phyloP scores from a whole-genome alignment of 1,140 invertebrate species.

The Drosophila tsacasi region DNA sequence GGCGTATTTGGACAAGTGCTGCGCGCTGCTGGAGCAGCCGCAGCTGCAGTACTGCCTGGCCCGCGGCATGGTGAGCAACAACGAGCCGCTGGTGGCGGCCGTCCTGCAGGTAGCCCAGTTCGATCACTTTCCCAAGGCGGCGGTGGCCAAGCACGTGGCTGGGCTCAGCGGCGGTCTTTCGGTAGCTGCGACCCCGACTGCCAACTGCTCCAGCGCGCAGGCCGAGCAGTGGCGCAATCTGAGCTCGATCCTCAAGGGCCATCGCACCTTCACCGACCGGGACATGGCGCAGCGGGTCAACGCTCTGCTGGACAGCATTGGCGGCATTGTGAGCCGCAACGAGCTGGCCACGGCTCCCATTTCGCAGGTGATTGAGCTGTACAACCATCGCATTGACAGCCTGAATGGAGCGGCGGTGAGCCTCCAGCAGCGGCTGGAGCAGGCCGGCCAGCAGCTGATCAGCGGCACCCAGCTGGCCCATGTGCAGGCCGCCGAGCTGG shows the following conservation, averaged over 20 bases:
- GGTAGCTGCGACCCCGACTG: background rate
- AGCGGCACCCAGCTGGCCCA: constrained; percentile 63
- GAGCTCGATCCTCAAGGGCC: constrained; percentile 70
- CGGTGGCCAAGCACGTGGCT: constrained; percentile 74
- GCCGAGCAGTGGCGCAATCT: constrained; percentile 76
- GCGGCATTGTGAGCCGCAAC: constrained; percentile 61
- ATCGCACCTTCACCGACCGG: constrained; percentile 76
- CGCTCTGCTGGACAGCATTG: constrained; percentile 66
- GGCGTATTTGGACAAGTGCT: constrained; percentile 79
- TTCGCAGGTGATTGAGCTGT: constrained; percentile 80
- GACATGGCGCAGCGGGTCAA: constrained; percentile 70
- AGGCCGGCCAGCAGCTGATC: constrained; percentile 67
- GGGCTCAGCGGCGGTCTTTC: constrained; percentile 30
- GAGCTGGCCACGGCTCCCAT: constrained; percentile 72
- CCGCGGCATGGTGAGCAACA: constrained; percentile 66
- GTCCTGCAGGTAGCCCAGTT: constrained; percentile 80
- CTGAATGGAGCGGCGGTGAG: constrained; percentile 50
- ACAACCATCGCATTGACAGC: constrained; percentile 79
- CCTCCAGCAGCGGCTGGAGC: constrained; percentile 74
- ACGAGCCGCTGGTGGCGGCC: constrained; percentile 59
- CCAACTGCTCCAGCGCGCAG: constrained; percentile 8
- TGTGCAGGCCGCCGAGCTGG: constrained; percentile 76
- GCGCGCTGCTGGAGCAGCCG: constrained; percentile 57
- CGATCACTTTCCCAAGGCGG: constrained; percentile 69
- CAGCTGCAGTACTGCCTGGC: constrained; percentile 77